Conservation (phyloP, 2,888 invertebrate genomes). For the Therioaphis trifolii region DNA sequence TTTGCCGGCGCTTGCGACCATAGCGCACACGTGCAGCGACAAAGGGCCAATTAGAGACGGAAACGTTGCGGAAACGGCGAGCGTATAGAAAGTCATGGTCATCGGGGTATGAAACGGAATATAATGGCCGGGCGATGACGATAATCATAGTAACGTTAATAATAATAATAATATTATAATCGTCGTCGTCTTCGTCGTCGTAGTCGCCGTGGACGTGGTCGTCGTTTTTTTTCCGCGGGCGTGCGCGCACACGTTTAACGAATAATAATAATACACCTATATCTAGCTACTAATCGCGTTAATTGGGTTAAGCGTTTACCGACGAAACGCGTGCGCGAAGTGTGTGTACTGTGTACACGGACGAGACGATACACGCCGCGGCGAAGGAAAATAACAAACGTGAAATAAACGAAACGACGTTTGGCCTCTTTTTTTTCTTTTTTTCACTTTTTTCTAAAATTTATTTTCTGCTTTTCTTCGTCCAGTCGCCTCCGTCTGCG, state of each 20-base stretch:
- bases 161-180: no score
- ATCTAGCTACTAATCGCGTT: neutral
- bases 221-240: no score
- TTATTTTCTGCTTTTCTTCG: no score
- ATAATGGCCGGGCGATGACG: neutral
- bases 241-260: no score
- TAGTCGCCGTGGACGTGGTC: no score
- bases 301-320: neutral
- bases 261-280: neutral
- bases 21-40: neutral
- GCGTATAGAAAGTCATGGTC: neutral
- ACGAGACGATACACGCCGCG: neutral
- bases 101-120: constrained; percentile 12
- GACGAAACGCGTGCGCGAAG: no score
- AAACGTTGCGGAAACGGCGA: constrained; percentile 5
- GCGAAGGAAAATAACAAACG: neutral
- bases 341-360: neutral
- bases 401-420: neutral
- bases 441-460: no score
- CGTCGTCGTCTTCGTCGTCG: no score
- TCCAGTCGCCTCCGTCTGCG: no score
- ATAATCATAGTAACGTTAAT: neutral
- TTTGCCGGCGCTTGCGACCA: no score
- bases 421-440: no score
- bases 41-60: neutral